Evolutionary conservation across 2,797 vertebrate genomes (phyloP), one percentile per base, ranked within the genome.

Genomic region (Myotis findleyi): DNA sequence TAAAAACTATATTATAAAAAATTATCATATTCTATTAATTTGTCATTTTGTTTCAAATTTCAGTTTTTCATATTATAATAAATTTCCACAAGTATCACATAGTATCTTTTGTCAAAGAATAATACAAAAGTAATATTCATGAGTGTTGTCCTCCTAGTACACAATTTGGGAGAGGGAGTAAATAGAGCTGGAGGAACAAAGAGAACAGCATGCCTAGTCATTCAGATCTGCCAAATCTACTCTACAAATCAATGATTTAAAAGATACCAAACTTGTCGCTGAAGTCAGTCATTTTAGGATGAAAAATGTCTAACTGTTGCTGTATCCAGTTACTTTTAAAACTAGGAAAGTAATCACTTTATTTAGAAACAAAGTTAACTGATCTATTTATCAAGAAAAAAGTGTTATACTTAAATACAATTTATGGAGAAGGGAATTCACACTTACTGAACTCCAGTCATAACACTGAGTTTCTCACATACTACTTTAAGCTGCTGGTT

Each of bases 1-100:
- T 62, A 30, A 62, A 30, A 62, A 30, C 30, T 62, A 30, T 59
- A 13, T 62, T 14, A 30, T 30, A 30, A 62, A 25, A 93, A 92
- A 82, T 23, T n/a, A 23, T 83, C 36, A 86, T 88, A 53, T 25
- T 77, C 25, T 92, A 84, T 49, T 80, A 69, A 84, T 51, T 80
- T 93, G 23, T 62, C 62, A 81, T 84, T 93, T 89, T 91, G 90
- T 71, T 30, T 94, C 80, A 84, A 92, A 93, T 83, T 92, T 91
- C 20, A 47, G 59, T 57, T 92, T 96, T 96, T 94, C 49, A 62
- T 36, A 36, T 51, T 69, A 88, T 1, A 62, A 17, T n/a, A 89
- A 86, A 79, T 95, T 96, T 88, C 85, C 47, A 69, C 12, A 87
- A 81, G 30, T 53, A 81, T 91, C 73, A 91, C 27, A 86, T 80